Evolutionary conservation across 2,797 vertebrate genomes (phyloP), one percentile per base, ranked within the genome.

Genomic region (Sebastes nivosus): DNA sequence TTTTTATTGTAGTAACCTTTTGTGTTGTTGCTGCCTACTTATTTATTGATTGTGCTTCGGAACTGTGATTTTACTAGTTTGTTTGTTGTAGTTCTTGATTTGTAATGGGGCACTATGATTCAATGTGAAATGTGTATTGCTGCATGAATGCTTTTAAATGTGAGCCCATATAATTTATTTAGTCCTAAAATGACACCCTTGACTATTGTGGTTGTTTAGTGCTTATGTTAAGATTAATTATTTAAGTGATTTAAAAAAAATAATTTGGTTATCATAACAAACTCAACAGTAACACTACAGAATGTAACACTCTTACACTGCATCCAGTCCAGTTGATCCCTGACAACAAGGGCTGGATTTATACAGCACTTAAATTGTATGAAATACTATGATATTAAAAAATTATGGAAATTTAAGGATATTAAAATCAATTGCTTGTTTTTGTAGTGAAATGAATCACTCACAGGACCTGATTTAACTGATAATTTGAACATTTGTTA

Each of bases 101-200:
- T 97, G 95, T 97, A 96, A 96, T 95, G 90, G 95, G 96, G 96
- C 97, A 97, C 97, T 98, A 98, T 95, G 97, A 97, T 97, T 96
- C 96, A 96, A 96, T 96, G 96, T 97, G 96, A 95, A 94, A 89
- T 94, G 93, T 95, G 84, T 97, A 94, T 94, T 91, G 89, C 88
- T 94, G 96, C 95, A 96, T 96, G 95, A 88, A 90, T n/a, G 84
- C 86, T 92, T 93, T 90, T 93, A 85, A 93, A 90, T 93, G 90
- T 95, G 90, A 85, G 88, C 81, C 83, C 88, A 52, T 81, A 85
- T 89, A 75, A 90, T 93, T 95, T 90, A 89, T 94, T 92, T 87
- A 85, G 72, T 93, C 81, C 81, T 84, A 64, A 86, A 91, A 89
- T 85, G 58, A 90, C 75, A 79, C 71, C 87, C 80, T 75, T 93